Conservation (phyloP, 1,140 invertebrate genomes). For the Cydia amplana region DNA sequence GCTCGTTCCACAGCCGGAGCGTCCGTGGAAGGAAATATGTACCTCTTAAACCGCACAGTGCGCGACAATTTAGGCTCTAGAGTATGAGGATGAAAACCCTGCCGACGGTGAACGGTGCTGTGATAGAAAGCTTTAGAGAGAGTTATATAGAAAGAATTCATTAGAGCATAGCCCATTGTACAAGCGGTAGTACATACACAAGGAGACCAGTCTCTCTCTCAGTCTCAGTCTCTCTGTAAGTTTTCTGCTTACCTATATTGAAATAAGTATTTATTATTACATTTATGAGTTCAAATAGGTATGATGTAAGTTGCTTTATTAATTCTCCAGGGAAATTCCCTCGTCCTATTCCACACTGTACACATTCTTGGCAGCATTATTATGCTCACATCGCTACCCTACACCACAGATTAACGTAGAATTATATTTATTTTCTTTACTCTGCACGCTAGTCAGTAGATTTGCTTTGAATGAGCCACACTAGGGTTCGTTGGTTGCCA, state of each 20-base stretch:
- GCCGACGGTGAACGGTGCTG: neutral
- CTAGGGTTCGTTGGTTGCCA: slow-evolving; percentile 26
- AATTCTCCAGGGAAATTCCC: neutral
- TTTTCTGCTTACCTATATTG: too few species aligned
- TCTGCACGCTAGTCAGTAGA: slow-evolving; percentile 10
- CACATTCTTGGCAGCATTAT: slow-evolving; percentile 24
- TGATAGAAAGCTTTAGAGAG: slow-evolving; percentile 3
- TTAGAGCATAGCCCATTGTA: neutral
- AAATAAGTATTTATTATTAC: too few species aligned
- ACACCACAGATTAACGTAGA: slow-evolving; percentile 13
- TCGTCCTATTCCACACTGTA: neutral
- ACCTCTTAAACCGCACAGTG: neutral
- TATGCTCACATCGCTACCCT: neutral
- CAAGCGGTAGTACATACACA: neutral
- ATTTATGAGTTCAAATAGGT: too few species aligned
- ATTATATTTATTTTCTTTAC: slow-evolving; percentile 8
- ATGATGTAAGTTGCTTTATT: too few species aligned
- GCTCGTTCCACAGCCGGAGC: neutral
- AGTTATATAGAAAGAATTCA: neutral
- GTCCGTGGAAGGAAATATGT: neutral
- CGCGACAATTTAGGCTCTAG: neutral
- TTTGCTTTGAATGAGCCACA: slow-evolving; percentile 26
- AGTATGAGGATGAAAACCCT: neutral
- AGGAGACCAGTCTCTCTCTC: neutral
- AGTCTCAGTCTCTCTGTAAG: too few species aligned